phyloP scores from a whole-genome alignment of 2,888 invertebrate species.

The Dexiosoma caninum region DNA sequence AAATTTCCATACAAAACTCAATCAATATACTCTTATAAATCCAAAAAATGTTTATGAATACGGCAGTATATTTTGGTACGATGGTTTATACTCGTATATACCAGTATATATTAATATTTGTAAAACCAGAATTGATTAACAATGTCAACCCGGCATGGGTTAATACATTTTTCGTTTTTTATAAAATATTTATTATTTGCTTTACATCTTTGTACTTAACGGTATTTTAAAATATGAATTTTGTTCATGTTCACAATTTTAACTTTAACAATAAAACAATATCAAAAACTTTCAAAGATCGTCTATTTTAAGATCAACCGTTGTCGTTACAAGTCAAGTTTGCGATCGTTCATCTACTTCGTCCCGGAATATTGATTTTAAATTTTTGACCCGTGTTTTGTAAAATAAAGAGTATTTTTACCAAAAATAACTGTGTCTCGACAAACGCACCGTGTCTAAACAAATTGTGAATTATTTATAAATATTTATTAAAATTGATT shows the following conservation, averaged over 20 bases:
- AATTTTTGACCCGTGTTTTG: constrained; percentile 21
- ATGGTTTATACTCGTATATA: too few species aligned
- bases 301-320: constrained; percentile 51
- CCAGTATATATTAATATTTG: too few species aligned
- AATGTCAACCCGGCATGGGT: too few species aligned
- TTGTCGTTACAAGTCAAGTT: constrained; percentile 45
- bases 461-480: constrained; percentile 48
- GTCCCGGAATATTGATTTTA: constrained; percentile 22
- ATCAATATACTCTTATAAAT: too few species aligned
- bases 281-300: background rate
- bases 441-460: constrained; percentile 41
- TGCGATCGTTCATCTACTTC: constrained; percentile 20
- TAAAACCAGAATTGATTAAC: too few species aligned
- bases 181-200: background rate
- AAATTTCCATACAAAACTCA: too few species aligned
- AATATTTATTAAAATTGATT: constrained; percentile 30
- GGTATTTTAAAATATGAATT: background rate
- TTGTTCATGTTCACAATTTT: background rate
- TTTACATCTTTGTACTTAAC: background rate
- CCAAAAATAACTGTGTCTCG: constrained; percentile 33
- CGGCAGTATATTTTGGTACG: too few species aligned
- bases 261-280: background rate
- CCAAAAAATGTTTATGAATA: too few species aligned
- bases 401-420: constrained; percentile 17
- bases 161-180: too few species aligned